Evolutionary conservation across 2,888 invertebrate species (phyloP).

Genomic region (Metellina segmentata): DNA sequence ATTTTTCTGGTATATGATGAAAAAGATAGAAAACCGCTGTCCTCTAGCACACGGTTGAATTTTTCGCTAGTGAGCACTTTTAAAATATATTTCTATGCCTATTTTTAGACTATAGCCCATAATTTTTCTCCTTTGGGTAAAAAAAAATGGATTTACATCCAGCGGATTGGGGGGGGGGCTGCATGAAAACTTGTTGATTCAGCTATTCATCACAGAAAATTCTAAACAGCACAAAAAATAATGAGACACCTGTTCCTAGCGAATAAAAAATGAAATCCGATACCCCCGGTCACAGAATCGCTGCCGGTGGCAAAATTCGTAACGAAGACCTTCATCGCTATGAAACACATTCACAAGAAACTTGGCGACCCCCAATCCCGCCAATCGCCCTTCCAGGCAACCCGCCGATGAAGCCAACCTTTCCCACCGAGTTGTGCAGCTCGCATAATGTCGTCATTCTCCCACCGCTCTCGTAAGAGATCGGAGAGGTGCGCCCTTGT

Average conservation of each 20-base stretch:
- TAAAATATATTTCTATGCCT: too few relatives aligned
- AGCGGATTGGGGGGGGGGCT: too few relatives aligned
- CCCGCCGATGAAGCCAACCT: conserved; percentile 3
- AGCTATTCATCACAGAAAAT: too few relatives aligned
- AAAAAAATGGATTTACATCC: too few relatives aligned
- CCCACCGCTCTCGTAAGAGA: background rate
- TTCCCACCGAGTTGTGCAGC: conserved; percentile 6
- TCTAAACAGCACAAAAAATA: background rate
- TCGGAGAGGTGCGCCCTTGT: background rate
- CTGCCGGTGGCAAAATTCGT: background rate
- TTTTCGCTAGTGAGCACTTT: too few relatives aligned
- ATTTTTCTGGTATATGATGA: too few relatives aligned
- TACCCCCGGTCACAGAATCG: background rate
- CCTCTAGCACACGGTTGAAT: too few relatives aligned
- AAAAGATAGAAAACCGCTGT: too few relatives aligned
- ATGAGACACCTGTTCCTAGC: too few relatives aligned
- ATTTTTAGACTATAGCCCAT: too few relatives aligned
- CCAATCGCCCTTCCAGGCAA: conserved; percentile 26
- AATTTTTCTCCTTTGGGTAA: too few relatives aligned
- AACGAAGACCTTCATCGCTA: background rate
- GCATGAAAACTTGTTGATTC: too few relatives aligned
- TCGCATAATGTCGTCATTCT: conserved; percentile 20
- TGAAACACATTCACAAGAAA: background rate
- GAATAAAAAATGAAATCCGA: background rate
- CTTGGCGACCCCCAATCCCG: conserved; percentile 18